Base-by-base conservation (phyloP, 2,888 invertebrate genomes). In the Galerucella calmariensis region DNA sequence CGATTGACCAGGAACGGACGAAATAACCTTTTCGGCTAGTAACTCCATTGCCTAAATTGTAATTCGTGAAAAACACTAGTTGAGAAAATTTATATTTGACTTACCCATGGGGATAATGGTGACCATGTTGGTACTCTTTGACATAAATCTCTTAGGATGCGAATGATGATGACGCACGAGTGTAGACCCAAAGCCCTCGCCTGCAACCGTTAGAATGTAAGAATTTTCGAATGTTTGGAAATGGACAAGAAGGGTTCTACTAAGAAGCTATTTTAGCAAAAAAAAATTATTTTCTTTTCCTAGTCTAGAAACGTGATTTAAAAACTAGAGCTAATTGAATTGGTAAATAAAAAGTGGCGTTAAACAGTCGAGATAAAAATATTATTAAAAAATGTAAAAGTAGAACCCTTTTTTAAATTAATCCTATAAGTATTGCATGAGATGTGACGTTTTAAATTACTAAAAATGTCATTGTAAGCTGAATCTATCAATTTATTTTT, bases 111-210 rank as follows among this genome's bases (percentile, higher is more conserved):
- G 85, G 94, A 95, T 78, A 99, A 91, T 75, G 97, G 94, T 82
- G 95, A 93, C 98, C 98, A 99, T 74, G 97, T 96, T 79, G 97
- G 95, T 75, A 97, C 94, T 84, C 98, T 93, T 86, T 95, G 95
- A 88, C 98, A 97, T 76, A 99, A 91, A 90, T 99, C 98, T 81
- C 98, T 92, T 88, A 99, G 90, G 85, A 99, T 94, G 80, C 98
- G 92, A 86, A 99, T 97, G 85, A 98, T 94, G 90, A 98, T 95
- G 78, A 98, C 97, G 88, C 98, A 98, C 81, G 97, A 97, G 89
- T 97, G 97, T 86, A 98, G 92, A 80, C 95, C 95, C 83, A 96
- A 95, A 80, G 97, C 98, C 89, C 97, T 95, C 92, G 98, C 98
- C 97, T 97, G 90, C 83, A 87, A 86, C 85, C 83, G 81, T 56